Evolutionary conservation across 2,113 vertebrate genomes (phyloP).

Genomic region (Smithornis capensis): DNA sequence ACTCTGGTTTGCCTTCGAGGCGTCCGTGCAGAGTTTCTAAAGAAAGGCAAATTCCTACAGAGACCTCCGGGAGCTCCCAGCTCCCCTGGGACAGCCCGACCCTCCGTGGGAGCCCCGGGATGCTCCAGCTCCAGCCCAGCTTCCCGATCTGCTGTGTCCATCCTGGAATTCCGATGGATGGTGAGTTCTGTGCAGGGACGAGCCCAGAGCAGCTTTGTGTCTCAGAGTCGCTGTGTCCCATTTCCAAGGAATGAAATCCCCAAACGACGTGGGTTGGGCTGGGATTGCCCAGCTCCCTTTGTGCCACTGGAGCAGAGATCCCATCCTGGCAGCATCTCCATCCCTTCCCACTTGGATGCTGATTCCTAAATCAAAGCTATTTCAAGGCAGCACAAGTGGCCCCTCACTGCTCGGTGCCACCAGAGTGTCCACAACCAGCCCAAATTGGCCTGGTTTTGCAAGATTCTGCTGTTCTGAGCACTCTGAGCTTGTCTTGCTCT

Average conservation of each 20-base stretch:
- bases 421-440: slow-evolving; percentile 34
- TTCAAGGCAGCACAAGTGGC: not conserved
- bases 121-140: not conserved
- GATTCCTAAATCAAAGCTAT: not conserved
- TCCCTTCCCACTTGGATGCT: not conserved
- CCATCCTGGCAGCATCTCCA: not conserved
- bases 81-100: not conserved
- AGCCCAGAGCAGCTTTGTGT: not conserved
- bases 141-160: not conserved
- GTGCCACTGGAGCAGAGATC: not conserved
- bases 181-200: not conserved
- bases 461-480: not conserved
- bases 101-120: not conserved
- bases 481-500: not conserved
- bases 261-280: not conserved
- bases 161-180: not conserved
- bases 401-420: too few species aligned
- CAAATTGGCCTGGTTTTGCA: not conserved
- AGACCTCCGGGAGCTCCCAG: not conserved
- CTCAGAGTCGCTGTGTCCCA: not conserved
- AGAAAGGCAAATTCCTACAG: not conserved
- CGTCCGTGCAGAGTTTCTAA: not conserved
- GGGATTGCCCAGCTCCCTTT: not conserved
- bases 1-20: not conserved
- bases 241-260: not conserved